phyloP scores from a whole-genome alignment of 2,113 vertebrate genomes.

The Oreotrochilus melanogaster region DNA sequence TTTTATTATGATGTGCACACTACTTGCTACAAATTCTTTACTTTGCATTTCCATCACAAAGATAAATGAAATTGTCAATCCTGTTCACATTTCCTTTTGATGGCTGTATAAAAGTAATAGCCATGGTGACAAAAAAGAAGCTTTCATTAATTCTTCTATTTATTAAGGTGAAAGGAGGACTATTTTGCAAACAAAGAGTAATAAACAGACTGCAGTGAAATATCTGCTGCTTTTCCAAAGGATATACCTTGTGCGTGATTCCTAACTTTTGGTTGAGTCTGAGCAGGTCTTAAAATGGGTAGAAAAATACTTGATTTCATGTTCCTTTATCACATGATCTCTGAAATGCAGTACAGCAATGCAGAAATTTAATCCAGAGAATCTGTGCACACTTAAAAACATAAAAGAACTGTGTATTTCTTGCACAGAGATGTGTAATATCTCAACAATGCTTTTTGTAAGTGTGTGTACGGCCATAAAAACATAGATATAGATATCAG shows the following conservation, averaged over 20 bases:
- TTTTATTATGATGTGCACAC: constrained; percentile 55
- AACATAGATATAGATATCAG: not conserved
- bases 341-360: not conserved
- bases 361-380: not conserved
- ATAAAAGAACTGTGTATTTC: not conserved
- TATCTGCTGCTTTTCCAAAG: not conserved
- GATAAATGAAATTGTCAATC: constrained; percentile 65
- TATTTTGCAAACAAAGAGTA: constrained; percentile 39
- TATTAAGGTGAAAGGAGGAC: constrained; percentile 51
- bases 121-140: constrained; percentile 27
- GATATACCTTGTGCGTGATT: not conserved
- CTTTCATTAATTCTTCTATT: constrained; percentile 60
- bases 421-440: not conserved
- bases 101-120: constrained; percentile 47
- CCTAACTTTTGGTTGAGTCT: not conserved
- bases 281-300: not conserved
- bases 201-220: constrained; percentile 19
- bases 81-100: constrained; percentile 57
- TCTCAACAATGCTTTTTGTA: not conserved
- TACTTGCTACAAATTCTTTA: constrained; percentile 56
- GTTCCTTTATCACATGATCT: not conserved
- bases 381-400: not conserved
- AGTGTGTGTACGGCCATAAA: not conserved
- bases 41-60: constrained; percentile 67
- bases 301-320: not conserved